phyloP scores from a whole-genome alignment of 2,888 invertebrate genomes.

The Onchidella celtica region DNA sequence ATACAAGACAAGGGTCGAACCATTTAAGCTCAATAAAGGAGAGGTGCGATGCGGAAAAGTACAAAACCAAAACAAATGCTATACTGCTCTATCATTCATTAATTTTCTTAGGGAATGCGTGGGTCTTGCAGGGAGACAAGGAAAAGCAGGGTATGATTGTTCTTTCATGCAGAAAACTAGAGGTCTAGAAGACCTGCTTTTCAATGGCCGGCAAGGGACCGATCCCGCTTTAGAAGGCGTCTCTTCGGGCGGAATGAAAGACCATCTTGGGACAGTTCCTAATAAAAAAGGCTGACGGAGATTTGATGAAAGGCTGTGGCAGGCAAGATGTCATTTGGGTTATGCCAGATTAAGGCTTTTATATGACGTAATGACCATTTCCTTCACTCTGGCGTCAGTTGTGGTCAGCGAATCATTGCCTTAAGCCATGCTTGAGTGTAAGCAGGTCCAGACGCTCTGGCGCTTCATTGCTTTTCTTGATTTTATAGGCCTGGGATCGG shows the following conservation, averaged over 20 bases:
- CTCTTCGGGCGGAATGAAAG: neutral
- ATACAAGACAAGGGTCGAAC: neutral
- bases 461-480: no score
- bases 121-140: no score
- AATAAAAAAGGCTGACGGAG: neutral
- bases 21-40: neutral
- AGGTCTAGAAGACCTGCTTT: neutral
- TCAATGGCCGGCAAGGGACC: neutral
- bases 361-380: neutral
- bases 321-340: neutral
- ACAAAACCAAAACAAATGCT: neutral
- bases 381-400: neutral
- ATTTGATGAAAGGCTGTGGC: neutral
- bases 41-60: neutral
- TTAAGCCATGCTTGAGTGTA: neutral
- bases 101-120: no score
- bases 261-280: neutral
- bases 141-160: no score
- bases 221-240: neutral
- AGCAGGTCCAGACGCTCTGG: neutral
- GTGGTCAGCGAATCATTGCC: neutral
- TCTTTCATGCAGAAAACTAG: neutral
- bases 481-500: no score
- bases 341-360: neutral
- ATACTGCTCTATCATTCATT: no score